Evolutionary conservation across 2,113 vertebrate genomes (phyloP).

Genomic region (Gambusia holbrooki): DNA sequence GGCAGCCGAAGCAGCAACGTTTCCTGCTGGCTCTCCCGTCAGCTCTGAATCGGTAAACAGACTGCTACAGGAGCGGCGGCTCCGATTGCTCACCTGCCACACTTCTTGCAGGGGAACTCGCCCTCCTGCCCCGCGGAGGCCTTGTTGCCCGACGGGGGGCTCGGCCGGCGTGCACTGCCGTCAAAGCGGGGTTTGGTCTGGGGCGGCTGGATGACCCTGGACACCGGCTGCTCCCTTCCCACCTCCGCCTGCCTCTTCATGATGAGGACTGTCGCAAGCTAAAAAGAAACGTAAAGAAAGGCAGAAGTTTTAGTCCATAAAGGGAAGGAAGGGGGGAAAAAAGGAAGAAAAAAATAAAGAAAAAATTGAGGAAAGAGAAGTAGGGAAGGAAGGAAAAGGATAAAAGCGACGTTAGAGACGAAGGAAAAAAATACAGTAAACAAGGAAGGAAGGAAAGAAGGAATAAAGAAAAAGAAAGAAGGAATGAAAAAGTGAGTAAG

Average conservation of each 20-base stretch:
- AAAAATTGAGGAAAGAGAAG: too few species aligned
- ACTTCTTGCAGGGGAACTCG: constrained; percentile 99
- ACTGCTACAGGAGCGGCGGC: background rate
- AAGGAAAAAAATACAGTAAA: too few species aligned
- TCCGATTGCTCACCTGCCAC: constrained; percentile 87
- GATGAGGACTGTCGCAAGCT: constrained; percentile 80
- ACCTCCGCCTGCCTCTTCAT: constrained; percentile 83
- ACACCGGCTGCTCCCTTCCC: constrained; percentile 70
- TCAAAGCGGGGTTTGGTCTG: constrained; percentile 77
- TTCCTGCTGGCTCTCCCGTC: constrained; percentile 8
- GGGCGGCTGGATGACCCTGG: constrained; percentile 50
- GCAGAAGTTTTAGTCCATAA: background rate
- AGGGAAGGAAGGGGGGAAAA: too few species aligned
- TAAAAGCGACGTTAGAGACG: too few species aligned
- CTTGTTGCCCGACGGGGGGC: constrained; percentile 75
- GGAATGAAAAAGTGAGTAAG: too few species aligned
- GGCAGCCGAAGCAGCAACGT: constrained; percentile 3
- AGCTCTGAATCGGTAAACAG: background rate
- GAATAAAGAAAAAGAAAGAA: too few species aligned
- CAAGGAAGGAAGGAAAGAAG: too few species aligned
- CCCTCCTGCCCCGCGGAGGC: constrained; percentile 85
- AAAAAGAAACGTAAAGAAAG: background rate
- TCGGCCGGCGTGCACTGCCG: constrained; percentile 73
- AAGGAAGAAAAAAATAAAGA: too few species aligned
- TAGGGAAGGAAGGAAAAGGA: too few species aligned